Base-by-base conservation (phyloP, 2,797 vertebrate genomes). In the Euphonia xanthogaster region DNA sequence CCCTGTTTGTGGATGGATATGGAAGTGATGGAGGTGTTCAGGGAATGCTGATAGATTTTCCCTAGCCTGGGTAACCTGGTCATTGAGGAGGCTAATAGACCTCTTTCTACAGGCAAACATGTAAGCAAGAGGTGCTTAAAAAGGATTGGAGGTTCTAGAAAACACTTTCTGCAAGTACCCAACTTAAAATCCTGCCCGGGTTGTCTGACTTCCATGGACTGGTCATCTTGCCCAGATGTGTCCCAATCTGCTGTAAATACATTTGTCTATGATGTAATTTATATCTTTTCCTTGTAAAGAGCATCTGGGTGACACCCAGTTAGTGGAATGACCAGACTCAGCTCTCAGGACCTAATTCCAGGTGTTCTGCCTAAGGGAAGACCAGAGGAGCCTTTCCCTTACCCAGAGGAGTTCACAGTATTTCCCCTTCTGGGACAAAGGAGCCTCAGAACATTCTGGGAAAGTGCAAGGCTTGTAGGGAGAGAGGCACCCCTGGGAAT, bases 81-180 rank as follows among this genome's bases (percentile, higher is more conserved):
- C 40, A 73, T 97, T 93, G 75, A 94, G 79, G 86, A 97, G 96
- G 90, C 90, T 97, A 98, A 98, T 86, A 94, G 96, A 98, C 96
- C 94, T 98, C 90, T 99, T 98, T 98, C 98, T 98, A 98, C 99
- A 99, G 99, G 99, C 75, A 99, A 99, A 98, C 98, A 98, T 97
- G 98, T 99, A 99, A 99, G 98, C 98, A 99, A 99, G 99, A 98
- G 98, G 97, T 99, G 98, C 98, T 60, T 98, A 99, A 98, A 99
- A 98, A 97, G 98, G 99, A 97, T 95, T 98, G 40, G 92, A 98
- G 97, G 98, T 99, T 96, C 98, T 98, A 98, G 98, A 99, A 98
- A 99, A 98, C 98, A 97, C 98, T 98, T 98, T 98, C 98, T 99
- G 99, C 99, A 99, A 99, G 99, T 99, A 99, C 99, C 98, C 97